Evolutionary conservation across 2,113 vertebrate genomes (phyloP).

Genomic region (Jaculus jaculus): DNA sequence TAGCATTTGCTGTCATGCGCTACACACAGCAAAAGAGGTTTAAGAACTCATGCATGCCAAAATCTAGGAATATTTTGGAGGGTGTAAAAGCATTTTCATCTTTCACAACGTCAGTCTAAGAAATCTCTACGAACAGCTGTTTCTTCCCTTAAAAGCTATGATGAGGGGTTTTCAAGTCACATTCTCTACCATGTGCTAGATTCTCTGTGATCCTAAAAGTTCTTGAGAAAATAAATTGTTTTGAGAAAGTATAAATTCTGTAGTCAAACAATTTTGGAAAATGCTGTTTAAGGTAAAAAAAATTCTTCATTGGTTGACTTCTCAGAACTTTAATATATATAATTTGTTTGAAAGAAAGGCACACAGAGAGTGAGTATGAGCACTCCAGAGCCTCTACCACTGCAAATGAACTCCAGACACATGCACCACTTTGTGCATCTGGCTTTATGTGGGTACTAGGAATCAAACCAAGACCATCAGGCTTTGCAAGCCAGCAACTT

Average conservation of each 20-base stretch:
- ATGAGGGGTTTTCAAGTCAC: not conserved
- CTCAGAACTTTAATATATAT: not conserved
- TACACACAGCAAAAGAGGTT: not conserved
- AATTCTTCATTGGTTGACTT: not conserved
- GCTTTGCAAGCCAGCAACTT: no score
- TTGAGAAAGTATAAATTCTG: conserved; percentile 22
- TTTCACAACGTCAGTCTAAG: not conserved
- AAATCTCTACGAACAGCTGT: conserved; percentile 33
- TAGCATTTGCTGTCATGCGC: not conserved
- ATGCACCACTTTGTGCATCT: no score
- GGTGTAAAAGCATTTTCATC: conserved; percentile 27
- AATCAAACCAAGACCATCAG: no score
- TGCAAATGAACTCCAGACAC: no score
- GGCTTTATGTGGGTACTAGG: no score
- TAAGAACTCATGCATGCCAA: not conserved
- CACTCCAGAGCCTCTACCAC: no score
- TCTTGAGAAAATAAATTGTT: not conserved
- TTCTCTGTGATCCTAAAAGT: not conserved
- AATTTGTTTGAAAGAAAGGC: no score
- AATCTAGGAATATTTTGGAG: not conserved
- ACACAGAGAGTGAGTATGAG: no score
- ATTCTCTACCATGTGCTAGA: not conserved
- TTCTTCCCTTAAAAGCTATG: not conserved
- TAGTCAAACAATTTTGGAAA: conserved; percentile 22
- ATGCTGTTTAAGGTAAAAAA: not conserved